Evolutionary conservation across 1,140 invertebrate genomes (phyloP).

Genomic region (Leptinotarsa defecta): DNA sequence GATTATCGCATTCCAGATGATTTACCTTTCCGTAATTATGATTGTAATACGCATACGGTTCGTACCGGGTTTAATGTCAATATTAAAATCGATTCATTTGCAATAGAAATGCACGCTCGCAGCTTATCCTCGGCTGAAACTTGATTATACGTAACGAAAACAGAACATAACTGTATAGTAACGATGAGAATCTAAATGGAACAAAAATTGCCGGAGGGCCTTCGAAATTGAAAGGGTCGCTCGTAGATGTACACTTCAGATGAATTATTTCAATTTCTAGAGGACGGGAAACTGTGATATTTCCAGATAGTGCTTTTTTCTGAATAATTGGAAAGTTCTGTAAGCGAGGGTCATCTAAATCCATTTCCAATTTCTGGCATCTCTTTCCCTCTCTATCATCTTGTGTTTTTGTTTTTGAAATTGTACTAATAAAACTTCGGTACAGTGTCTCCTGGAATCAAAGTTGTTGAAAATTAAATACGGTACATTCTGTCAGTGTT

Average conservation of each 20-base stretch:
- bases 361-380: too few species aligned
- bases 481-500: too few species aligned
- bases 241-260: background rate
- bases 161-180: background rate
- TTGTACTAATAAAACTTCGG: too few species aligned
- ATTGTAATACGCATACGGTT: conserved; percentile 6
- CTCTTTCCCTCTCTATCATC: too few species aligned
- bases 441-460: too few species aligned
- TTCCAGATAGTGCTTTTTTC: background rate
- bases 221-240: background rate
- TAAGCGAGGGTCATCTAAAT: background rate
- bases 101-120: background rate
- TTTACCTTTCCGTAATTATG: background rate
- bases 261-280: conserved; percentile 5
- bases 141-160: background rate
- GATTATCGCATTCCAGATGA: background rate
- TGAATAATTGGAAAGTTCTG: background rate
- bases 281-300: background rate
- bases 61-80: background rate
- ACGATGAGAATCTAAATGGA: background rate
- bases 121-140: background rate
- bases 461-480: too few species aligned
- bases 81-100: conserved; percentile 1
- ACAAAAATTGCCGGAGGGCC: background rate
- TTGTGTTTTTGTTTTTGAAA: too few species aligned